Conservation (phyloP, 1,140 invertebrate genomes). For the Palaemon carinicauda region DNA sequence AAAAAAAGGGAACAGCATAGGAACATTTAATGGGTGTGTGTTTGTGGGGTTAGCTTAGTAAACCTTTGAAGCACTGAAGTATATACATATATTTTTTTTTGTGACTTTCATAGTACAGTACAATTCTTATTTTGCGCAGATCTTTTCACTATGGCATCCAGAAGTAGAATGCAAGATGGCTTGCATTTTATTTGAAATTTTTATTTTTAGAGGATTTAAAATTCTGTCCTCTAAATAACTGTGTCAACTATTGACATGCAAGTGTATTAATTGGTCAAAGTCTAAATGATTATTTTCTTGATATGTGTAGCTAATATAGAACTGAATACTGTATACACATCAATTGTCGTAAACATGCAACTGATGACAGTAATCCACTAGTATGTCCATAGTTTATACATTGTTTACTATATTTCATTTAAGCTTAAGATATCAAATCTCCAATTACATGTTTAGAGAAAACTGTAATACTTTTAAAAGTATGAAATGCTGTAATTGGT, state of each 20-base stretch:
- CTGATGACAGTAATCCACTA: background rate
- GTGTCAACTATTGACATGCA: too few species aligned
- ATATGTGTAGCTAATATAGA: background rate
- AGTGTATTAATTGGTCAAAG: too few species aligned
- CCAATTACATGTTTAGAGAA: background rate
- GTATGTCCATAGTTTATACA: conserved; percentile 33
- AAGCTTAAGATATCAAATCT: background rate
- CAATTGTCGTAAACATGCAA: background rate
- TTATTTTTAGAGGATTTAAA: too few species aligned
- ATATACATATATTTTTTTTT: too few species aligned
- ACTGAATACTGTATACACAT: background rate
- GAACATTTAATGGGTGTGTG: background rate
- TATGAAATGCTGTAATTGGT: conserved; percentile 36
- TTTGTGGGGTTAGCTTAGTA: background rate
- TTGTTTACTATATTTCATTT: conserved; percentile 12
- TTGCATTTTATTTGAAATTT: too few species aligned
- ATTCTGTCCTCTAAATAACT: too few species aligned
- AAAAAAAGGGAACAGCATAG: background rate
- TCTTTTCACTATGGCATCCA: too few species aligned
- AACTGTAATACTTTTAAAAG: background rate
- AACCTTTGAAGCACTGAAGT: too few species aligned
- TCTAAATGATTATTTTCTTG: background rate
- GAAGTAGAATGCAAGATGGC: too few species aligned
- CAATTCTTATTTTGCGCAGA: too few species aligned
- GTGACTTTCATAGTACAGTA: too few species aligned